Conservation (phyloP, 1,140 invertebrate genomes). For the Zaprionus lachaisei region DNA sequence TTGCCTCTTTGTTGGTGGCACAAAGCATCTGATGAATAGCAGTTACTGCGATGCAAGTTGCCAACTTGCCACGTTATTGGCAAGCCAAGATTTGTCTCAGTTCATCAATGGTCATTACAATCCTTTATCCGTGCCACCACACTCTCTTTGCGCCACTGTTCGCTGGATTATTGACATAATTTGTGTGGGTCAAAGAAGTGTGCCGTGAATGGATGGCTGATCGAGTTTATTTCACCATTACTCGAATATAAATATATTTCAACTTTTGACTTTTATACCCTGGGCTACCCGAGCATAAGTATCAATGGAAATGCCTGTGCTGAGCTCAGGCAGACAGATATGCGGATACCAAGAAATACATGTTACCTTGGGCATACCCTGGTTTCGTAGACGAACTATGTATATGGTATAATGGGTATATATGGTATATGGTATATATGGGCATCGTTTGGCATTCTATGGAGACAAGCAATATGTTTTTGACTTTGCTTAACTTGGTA, state of each 20-base stretch:
- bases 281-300: not conserved
- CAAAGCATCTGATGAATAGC: conserved; percentile 71
- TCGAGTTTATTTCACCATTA: conserved; percentile 27
- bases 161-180: conserved; percentile 57
- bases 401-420: too few relatives aligned
- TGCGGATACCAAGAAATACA: too few relatives aligned
- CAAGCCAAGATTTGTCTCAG: conserved; percentile 59
- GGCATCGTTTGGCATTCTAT: too few relatives aligned
- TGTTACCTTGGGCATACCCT: too few relatives aligned
- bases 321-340: not conserved
- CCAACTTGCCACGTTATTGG: conserved; percentile 23
- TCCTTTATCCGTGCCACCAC: not conserved
- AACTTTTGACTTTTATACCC: conserved; percentile 11
- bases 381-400: too few relatives aligned
- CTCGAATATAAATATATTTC: not conserved
- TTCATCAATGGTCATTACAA: conserved; percentile 19
- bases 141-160: not conserved
- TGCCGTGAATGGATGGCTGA: conserved; percentile 56
- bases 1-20: conserved; percentile 71
- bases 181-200: conserved; percentile 58
- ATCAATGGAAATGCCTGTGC: too few relatives aligned
- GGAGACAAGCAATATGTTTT: too few relatives aligned
- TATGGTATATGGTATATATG: too few relatives aligned
- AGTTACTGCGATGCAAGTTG: conserved; percentile 17
- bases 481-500: too few relatives aligned